Evolutionary conservation across 2,888 invertebrate genomes (phyloP).

Genomic region (Muschampia plurimacula): DNA sequence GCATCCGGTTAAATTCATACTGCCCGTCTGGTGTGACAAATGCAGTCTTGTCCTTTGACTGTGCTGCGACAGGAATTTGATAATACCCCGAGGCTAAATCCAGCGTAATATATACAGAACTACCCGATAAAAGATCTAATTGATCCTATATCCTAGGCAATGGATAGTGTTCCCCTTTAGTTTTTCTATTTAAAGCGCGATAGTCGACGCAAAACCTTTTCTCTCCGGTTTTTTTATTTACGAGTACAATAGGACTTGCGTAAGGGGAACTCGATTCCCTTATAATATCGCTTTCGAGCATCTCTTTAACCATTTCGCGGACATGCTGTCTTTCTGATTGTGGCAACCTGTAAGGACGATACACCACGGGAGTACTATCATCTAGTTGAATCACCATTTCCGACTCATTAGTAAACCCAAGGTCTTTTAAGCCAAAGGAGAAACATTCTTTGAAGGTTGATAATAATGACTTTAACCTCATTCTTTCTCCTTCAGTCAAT

Average conservation of each 20-base stretch:
- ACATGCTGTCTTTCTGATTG: not conserved
- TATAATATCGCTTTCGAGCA: conserved; percentile 39
- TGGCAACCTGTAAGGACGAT: too few species aligned
- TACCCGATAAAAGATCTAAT: conserved; percentile 32
- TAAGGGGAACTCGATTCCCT: conserved; percentile 43
- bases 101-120: not conserved
- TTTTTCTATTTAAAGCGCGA: conserved; percentile 38
- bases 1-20: too few species aligned
- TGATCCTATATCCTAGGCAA: conserved; percentile 44
- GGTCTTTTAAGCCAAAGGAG: too few species aligned
- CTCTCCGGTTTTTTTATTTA: conserved; percentile 42
- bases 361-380: too few species aligned
- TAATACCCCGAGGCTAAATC: too few species aligned
- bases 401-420: too few species aligned
- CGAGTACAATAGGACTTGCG: conserved; percentile 45
- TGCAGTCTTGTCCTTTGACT: not conserved
- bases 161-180: conserved; percentile 43
- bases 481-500: too few species aligned
- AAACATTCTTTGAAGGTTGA: too few species aligned
- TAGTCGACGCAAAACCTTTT: conserved; percentile 14
- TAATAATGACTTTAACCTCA: too few species aligned
- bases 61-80: not conserved
- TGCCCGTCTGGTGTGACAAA: too few species aligned
- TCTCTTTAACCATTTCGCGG: conserved; percentile 42
- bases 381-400: too few species aligned